A percentile compares a stretch with the other conserved stretches of the same genome.
Evolutionary conservation across 2,888 invertebrate species (phyloP).

Genomic region (Tetranychus piercei): DNA sequence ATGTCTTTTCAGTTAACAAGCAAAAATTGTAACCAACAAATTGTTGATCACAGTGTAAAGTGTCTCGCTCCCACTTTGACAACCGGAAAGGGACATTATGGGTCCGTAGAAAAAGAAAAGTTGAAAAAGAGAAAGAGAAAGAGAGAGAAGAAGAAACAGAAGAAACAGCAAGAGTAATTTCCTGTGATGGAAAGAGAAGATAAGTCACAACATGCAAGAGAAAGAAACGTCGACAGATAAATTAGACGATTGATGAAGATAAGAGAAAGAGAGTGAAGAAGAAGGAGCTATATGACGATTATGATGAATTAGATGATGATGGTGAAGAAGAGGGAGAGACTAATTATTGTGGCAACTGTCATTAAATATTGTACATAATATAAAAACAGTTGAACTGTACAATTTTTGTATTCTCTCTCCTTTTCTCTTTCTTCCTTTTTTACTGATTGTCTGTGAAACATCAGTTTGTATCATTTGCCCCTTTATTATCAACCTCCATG

Average conservation of each 20-base stretch:
- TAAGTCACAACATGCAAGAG: neutral
- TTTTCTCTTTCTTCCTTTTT: no score
- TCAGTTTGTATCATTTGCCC: neutral
- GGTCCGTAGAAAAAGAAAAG: neutral
- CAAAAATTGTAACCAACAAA: no score
- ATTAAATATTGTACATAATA: neutral
- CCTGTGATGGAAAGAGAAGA: neutral
- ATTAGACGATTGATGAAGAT: neutral
- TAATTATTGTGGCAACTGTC: neutral
- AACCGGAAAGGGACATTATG: neutral
- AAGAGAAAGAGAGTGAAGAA: neutral
- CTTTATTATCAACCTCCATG: neutral
- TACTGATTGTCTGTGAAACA: no score
- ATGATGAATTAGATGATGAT: no score
- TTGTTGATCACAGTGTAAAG: neutral
- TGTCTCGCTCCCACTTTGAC: neutral
- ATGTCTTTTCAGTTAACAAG: no score
- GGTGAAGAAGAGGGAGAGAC: neutral
- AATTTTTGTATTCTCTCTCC: no score
- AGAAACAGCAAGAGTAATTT: neutral
- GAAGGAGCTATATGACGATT: no score
- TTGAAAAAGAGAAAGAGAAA: neutral
- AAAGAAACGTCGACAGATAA: neutral
- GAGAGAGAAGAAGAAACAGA: neutral
- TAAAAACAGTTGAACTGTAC: no score